Base-by-base conservation (phyloP, 2,888 invertebrate genomes). In the Apamea monoglypha region DNA sequence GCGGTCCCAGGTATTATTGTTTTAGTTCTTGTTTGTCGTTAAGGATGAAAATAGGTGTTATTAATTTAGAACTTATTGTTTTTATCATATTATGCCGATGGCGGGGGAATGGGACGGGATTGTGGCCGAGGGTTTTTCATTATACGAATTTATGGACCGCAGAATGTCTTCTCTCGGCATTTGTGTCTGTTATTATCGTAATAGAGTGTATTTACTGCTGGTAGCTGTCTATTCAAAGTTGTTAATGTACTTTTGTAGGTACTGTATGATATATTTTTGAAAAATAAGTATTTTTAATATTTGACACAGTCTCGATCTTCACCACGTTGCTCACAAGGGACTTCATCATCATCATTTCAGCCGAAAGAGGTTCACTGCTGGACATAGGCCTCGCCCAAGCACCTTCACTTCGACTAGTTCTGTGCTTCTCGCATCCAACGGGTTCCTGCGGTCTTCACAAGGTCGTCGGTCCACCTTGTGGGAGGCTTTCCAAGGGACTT, bases 1-100 rank as follows among this genome's bases (percentile, higher is more conserved):
- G 79, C 71, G 78, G 74, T 81, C 18, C 36, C 72, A 85, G 82
- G 82, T 83, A 83, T 83, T 78, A 82, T 81, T 79, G 53, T 80
- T 82, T 73, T 67, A 76, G 82, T 78, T 79, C 77, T 71, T 64
- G 64, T 74, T 66, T 64, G 63, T 78, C 74, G 69, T 76, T 80
- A 61, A 53, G 71, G 61, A 68, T 36, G 72, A 76, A 78, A 78
- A 82, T 80, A 44, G 56, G 53, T 59, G 25, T 74, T 80, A 73
- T 74, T 76, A 70, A 79, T 72, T 76, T 74, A 59, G 47, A 74
- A 77, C 63, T 79, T 84, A 77, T 77, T 87, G 71, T 80, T 85
- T 84, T 80, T 84, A 63, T 69, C 74, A 69, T 72, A 76, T 79
- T 64, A 67, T 77, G 85, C 63, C 79, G 67, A 74, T 76, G 64